Evolutionary conservation across 2,888 invertebrate genomes (phyloP), one percentile per base, ranked within the genome.

Genomic region (Dasypogon diadema): DNA sequence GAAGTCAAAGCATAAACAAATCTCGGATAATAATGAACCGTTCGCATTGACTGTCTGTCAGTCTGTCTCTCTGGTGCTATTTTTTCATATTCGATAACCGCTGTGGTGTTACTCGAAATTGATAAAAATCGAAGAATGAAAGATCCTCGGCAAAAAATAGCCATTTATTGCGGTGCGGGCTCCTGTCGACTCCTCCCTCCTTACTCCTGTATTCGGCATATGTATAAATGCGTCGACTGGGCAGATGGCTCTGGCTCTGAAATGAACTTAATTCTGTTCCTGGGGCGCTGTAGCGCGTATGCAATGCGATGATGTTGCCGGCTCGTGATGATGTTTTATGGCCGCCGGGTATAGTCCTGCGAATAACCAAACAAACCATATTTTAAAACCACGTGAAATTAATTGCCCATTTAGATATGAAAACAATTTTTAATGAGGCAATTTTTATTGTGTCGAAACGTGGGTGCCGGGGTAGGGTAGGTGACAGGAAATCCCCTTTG

Each of bases 361-460:
- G 70, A 70, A 70, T 51, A 70, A 70, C 70, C 70, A 70, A 70
- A 70, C 70, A 70, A 70, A 70, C 70, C 70, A 70, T 70, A 70
- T 70, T 70, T 70, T 54, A 70, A 70, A 70, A 70, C 70, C 70
- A 70, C 54, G 70, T 54, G 70, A 70, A 70, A 70, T 70, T 70
- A 70, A 70, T 70, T 70, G 70, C 70, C 70, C 70, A 70, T 70
- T 70, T 70, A 70, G 70, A 70, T 70, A 70, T 70, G 70, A 70
- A 70, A 70, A 70, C 70, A 70, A 70, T 70, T 70, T 70, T 70
- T 70, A 70, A 70, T 70, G 70, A 70, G 70, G 70, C 70, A 51
- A 70, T 70, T 70, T 70, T 70, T 70, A 70, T 70, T 70, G 34
- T 70, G 54, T 54, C 54, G 37, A 34, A 54, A 18, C 54, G 54